phyloP scores from a whole-genome alignment of 2,888 invertebrate species.

The Epinotia brunnichana region DNA sequence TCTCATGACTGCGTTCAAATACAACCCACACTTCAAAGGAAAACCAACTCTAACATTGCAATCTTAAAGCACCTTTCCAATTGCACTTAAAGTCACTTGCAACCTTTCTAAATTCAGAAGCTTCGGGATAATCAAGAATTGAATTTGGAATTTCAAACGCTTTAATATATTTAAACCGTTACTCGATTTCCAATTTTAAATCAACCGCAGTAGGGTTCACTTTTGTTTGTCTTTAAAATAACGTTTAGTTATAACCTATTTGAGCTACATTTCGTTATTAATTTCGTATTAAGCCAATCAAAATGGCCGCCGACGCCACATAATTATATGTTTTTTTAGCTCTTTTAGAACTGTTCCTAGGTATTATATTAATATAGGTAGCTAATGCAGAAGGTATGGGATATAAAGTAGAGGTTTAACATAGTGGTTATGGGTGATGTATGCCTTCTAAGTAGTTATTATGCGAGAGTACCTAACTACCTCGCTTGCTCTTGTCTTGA shows the following conservation, averaged over 20 bases:
- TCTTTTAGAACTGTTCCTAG: slow-evolving; percentile 25
- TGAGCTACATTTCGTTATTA: slow-evolving; percentile 46
- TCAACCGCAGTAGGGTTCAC: neutral
- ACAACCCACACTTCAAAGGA: neutral
- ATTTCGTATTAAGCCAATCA: slow-evolving; percentile 53
- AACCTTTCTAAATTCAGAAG: slow-evolving; percentile 1
- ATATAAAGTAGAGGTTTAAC: slow-evolving; percentile 8
- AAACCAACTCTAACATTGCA: neutral
- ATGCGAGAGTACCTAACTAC: neutral
- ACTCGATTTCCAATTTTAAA: neutral
- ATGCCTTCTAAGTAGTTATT: neutral
- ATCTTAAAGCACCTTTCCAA: neutral
- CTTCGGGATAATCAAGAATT: slow-evolving; percentile 39
- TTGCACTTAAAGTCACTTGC: neutral
- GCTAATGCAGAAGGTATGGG: neutral
- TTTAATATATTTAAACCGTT: neutral
- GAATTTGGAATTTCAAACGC: slow-evolving; percentile 34
- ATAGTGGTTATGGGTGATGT: slow-evolving; percentile 4
- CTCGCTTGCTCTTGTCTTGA: neutral
- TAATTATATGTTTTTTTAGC: slow-evolving; percentile 42
- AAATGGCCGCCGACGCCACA: slow-evolving; percentile 53
- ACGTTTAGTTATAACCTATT: slow-evolving; percentile 26
- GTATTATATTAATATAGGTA: slow-evolving; percentile 25
- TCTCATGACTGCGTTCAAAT: slow-evolving; percentile 31
- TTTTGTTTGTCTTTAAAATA: neutral